Conservation (phyloP, 2,888 invertebrate genomes). For the Eudemis profundana region DNA sequence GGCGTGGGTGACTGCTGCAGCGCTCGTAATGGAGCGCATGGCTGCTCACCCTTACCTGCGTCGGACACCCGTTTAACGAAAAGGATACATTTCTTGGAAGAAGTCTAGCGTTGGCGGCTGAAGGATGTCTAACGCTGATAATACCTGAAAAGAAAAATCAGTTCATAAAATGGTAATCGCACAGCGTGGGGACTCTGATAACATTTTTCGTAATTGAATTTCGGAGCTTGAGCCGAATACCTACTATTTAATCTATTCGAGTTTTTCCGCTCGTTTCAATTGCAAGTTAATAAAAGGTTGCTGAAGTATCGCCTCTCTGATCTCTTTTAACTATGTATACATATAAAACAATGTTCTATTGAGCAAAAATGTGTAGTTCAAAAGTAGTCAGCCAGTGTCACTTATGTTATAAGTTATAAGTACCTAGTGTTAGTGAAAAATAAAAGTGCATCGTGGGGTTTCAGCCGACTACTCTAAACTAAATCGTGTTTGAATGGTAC, state of each 20-base stretch:
- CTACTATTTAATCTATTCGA: background rate
- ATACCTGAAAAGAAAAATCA: constrained; percentile 89
- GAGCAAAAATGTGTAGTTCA: too few species aligned
- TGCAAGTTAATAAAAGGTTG: background rate
- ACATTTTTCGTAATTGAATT: constrained; percentile 1
- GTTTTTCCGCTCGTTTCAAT: background rate
- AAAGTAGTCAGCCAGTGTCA: too few species aligned
- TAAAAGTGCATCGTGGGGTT: too few species aligned
- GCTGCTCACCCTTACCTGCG: constrained; percentile 46
- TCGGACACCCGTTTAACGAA: constrained; percentile 58
- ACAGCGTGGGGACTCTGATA: background rate
- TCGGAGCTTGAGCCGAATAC: background rate
- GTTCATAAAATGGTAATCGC: constrained; percentile 8
- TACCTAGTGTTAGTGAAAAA: too few species aligned
- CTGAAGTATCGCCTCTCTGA: background rate
- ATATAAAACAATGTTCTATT: too few species aligned
- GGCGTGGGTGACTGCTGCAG: background rate
- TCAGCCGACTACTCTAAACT: too few species aligned
- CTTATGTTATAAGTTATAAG: too few species aligned
- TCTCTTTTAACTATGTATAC: background rate
- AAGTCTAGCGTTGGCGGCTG: constrained; percentile 99
- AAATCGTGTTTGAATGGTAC: too few species aligned
- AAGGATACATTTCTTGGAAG: constrained; percentile 99
- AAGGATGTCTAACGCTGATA: constrained; percentile 98
- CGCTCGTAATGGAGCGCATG: background rate